Conservation (phyloP, 1,140 invertebrate species). For the Chrysomallon squamiferum region DNA sequence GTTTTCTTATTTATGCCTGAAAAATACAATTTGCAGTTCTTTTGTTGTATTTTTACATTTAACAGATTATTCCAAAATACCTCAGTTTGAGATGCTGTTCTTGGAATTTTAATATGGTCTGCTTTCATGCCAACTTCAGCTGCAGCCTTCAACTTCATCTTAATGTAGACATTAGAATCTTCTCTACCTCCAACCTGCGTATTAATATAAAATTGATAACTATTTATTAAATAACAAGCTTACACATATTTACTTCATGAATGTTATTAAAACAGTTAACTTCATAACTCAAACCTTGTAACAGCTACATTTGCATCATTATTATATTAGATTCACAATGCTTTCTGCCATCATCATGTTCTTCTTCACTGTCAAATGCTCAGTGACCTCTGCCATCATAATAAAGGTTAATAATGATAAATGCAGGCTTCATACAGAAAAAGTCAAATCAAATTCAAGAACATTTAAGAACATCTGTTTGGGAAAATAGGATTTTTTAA, state of each 20-base stretch:
- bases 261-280: background rate
- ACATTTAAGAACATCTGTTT: too few relatives aligned
- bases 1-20: too few relatives aligned
- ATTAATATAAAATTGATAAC: background rate
- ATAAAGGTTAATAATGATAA: too few relatives aligned
- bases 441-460: too few relatives aligned
- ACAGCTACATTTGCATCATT: background rate
- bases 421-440: too few relatives aligned
- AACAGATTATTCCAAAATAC: too few relatives aligned
- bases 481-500: too few relatives aligned
- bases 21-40: too few relatives aligned
- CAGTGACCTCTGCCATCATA: too few relatives aligned
- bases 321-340: background rate
- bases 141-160: conserved; percentile 94
- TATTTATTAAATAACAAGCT: background rate
- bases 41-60: too few relatives aligned
- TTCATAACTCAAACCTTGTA: background rate
- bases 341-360: background rate
- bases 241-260: background rate
- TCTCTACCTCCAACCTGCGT: conserved; percentile 85
- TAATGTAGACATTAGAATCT: conserved; percentile 99
- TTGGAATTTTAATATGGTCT: conserved; percentile 81
- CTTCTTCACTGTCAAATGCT: background rate
- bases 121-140: conserved; percentile 88
- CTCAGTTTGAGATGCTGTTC: conserved; percentile 83